These are phyloP conservation scores for Leucophora obtusa DNA, from an alignment of 2,888 invertebrate genomes.

Conservation along the genomic window DNA sequence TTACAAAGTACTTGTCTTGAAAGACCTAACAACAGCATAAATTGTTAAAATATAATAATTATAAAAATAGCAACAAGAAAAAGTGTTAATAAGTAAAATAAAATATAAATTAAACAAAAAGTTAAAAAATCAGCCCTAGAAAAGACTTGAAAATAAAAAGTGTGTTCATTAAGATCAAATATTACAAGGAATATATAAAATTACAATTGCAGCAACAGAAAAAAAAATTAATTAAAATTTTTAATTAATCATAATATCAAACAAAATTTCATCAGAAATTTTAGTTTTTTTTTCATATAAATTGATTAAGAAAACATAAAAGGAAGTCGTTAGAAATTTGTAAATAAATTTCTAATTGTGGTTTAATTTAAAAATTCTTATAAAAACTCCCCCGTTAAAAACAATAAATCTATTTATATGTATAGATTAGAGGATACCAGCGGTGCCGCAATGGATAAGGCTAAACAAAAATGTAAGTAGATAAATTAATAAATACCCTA, in stretches of 20 bases:
- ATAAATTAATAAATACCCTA: neutral
- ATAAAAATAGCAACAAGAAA: slow-evolving; percentile 8
- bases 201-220: neutral
- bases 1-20: slow-evolving; percentile 67
- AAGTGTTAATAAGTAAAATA: neutral
- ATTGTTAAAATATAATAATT: slow-evolving; percentile 39
- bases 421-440: slow-evolving; percentile 77
- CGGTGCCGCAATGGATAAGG: slow-evolving; percentile 78
- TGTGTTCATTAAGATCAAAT: slow-evolving; percentile 30
- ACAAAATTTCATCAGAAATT: slow-evolving; percentile 22
- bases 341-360: slow-evolving; percentile 42
- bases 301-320: neutral
- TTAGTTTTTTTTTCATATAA: neutral
- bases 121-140: neutral
- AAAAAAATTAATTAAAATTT: slow-evolving; percentile 9
- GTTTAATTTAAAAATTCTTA: slow-evolving; percentile 30
- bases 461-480: slow-evolving; percentile 77
- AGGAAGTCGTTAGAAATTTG: slow-evolving; percentile 19
- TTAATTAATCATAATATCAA: neutral
- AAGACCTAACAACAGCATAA: slow-evolving; percentile 44
- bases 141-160: slow-evolving; percentile 34
- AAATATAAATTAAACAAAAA: slow-evolving; percentile 6
- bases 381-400: slow-evolving; percentile 36
- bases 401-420: slow-evolving; percentile 70
- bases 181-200: slow-evolving; percentile 6